Conservation (phyloP, 2,113 vertebrate species). For the Mustela nigripes region DNA sequence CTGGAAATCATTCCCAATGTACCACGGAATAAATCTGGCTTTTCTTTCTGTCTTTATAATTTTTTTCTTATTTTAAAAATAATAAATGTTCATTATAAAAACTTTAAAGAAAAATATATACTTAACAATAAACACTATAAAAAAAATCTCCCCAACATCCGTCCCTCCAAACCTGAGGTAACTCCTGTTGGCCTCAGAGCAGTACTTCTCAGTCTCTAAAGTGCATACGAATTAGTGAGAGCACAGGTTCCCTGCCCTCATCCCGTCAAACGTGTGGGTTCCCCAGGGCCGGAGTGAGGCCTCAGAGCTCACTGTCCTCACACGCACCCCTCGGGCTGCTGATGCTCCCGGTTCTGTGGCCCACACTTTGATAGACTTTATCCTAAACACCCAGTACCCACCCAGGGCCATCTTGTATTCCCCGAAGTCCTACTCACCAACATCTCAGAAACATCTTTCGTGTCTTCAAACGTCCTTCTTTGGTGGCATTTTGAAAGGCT, state of each 20-base stretch:
- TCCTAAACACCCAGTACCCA: background rate
- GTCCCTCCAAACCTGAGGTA: background rate
- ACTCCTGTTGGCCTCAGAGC: background rate
- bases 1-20: constrained; percentile 58
- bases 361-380: background rate
- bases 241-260: rapidly evolving
- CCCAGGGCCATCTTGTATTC: no score
- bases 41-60: background rate
- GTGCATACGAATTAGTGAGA: background rate
- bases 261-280: background rate
- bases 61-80: background rate
- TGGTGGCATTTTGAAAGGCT: background rate
- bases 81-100: constrained; percentile 11
- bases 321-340: background rate
- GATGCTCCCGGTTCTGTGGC: rapidly evolving
- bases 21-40: constrained; percentile 16
- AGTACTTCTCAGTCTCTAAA: background rate
- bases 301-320: background rate
- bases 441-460: background rate
- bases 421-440: rapidly evolving
- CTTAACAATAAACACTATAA: constrained; percentile 9
- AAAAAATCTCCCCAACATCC: background rate
- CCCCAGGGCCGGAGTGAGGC: rapidly evolving
- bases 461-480: background rate
- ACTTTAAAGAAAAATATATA: background rate